A percentile compares a stretch with the other conserved stretches of the same genome.
Conservation (phyloP, 1,140 invertebrate species). For the Polypedilum vanderplanki region DNA sequence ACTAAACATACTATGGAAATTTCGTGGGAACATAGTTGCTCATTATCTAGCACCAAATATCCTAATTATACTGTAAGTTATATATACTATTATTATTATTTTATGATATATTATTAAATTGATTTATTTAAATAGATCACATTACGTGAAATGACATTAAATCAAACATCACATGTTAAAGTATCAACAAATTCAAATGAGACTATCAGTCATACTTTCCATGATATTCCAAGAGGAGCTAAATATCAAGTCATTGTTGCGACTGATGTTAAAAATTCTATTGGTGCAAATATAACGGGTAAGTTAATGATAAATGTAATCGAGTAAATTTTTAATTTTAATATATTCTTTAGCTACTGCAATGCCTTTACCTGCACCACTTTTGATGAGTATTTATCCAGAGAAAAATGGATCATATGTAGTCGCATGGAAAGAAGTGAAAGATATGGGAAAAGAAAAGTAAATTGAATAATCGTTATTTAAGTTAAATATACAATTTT, state of each 20-base stretch:
- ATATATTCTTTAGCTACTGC: constrained; percentile 43
- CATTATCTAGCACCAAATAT: not conserved
- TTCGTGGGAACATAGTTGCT: constrained; percentile 45
- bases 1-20: constrained; percentile 47
- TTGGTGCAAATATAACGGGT: constrained; percentile 41
- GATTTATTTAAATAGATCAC: constrained; percentile 45
- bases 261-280: constrained; percentile 46
- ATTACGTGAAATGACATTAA: constrained; percentile 47
- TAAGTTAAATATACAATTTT: too few species aligned
- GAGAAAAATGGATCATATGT: constrained; percentile 52
- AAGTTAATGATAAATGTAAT: too few species aligned
- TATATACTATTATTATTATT: not conserved
- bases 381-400: constrained; percentile 52
- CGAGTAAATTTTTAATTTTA: too few species aligned
- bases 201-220: constrained; percentile 48
- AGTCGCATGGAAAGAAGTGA: constrained; percentile 50
- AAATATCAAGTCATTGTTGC: constrained; percentile 55
- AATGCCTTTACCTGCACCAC: constrained; percentile 55
- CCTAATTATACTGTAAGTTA: constrained; percentile 30
- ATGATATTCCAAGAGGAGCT: constrained; percentile 54
- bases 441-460: constrained; percentile 30
- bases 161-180: constrained; percentile 46
- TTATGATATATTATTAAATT: constrained; percentile 33
- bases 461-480: constrained; percentile 5
- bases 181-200: constrained; percentile 41